phyloP scores from a whole-genome alignment of 2,113 vertebrate genomes.

The Ageneiosus marmoratus region DNA sequence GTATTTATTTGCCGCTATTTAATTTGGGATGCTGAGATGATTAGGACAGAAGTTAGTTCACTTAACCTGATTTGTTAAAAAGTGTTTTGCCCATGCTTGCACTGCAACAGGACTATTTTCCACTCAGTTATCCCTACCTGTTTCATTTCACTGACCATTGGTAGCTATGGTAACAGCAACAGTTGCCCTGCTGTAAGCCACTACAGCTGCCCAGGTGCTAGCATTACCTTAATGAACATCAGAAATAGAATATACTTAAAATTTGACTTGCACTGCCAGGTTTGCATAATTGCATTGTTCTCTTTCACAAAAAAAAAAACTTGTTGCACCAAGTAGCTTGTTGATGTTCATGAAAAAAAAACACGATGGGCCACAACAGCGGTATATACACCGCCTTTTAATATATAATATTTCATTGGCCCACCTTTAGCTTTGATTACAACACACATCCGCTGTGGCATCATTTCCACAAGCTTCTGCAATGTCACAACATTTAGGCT shows the following conservation, averaged over 20 bases:
- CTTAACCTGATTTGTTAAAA: background rate
- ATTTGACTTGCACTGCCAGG: background rate
- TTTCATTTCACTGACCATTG: background rate
- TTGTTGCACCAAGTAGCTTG: no score
- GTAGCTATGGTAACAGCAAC: slow-evolving; percentile 28
- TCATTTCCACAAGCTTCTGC: no score
- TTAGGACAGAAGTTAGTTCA: background rate
- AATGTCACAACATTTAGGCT: no score
- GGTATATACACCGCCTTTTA: no score
- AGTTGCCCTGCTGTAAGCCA: slow-evolving; percentile 12
- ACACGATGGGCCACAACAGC: no score
- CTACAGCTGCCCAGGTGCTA: background rate
- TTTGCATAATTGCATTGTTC: background rate
- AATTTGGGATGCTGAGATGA: slow-evolving; percentile 21
- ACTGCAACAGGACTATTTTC: background rate
- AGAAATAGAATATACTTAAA: background rate
- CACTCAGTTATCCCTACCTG: background rate
- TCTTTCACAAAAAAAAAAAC: no score
- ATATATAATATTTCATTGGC: no score
- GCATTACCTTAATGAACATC: slow-evolving; percentile 2
- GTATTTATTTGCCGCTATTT: slow-evolving; percentile 12
- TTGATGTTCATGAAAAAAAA: no score
- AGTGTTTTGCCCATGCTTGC: background rate
- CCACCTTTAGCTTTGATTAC: no score
- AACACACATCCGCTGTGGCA: no score